Evolutionary conservation across 1,140 invertebrate species (phyloP).

Genomic region (Bradynema listronoti): DNA sequence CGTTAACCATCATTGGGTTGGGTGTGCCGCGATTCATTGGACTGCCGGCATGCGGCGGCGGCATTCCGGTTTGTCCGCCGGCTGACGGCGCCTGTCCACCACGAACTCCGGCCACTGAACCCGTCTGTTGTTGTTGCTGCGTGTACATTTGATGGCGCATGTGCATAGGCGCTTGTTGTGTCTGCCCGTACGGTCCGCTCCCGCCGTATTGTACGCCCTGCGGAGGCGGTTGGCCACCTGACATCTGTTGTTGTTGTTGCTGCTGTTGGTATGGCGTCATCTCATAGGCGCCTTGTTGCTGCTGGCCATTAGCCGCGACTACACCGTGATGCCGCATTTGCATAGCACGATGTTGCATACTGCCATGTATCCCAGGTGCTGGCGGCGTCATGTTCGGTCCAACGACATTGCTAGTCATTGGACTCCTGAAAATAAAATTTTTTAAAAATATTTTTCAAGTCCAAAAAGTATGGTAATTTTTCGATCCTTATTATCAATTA

Average conservation of each 20-base stretch:
- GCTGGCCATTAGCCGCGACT: conserved; percentile 3
- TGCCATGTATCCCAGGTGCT: conserved; percentile 24
- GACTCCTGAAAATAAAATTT: conserved; percentile 18
- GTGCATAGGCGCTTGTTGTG: conserved; percentile 1
- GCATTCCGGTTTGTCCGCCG: neutral
- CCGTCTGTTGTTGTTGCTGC: conserved; percentile 21
- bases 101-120: neutral
- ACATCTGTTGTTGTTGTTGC: neutral
- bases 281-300: neutral
- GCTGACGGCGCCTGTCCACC: no score
- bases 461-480: neutral
- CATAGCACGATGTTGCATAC: conserved; percentile 20
- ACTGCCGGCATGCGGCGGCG: neutral
- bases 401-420: conserved; percentile 20
- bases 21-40: conserved; percentile 4
- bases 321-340: neutral
- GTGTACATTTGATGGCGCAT: conserved; percentile 14
- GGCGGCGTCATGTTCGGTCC: conserved; percentile 33
- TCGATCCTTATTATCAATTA: conserved; percentile 24
- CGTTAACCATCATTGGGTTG: conserved; percentile 17
- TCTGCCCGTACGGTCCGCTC: neutral
- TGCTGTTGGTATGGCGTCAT: neutral
- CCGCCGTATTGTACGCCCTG: neutral
- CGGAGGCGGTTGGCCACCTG: neutral
- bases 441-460: neutral